Percentiles rank a stretch among this genome's conserved stretches.
These are phyloP conservation scores for Torymus tubicola DNA, from an alignment of 2,888 invertebrate genomes.

Conservation along the genomic window DNA sequence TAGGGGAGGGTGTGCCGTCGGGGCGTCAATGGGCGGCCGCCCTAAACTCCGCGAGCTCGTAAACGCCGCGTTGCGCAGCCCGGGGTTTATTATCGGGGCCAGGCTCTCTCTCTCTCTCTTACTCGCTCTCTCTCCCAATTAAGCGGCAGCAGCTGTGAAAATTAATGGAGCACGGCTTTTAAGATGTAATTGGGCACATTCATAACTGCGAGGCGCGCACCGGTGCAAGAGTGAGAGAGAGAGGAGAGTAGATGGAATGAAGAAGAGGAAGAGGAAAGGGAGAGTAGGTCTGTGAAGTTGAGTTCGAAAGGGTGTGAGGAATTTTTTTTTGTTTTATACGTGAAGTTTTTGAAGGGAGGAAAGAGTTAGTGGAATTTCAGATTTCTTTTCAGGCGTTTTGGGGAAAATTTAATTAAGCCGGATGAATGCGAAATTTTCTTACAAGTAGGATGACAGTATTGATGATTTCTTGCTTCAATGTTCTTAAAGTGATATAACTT, in stretches of 20 bases:
- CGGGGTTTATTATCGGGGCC: constrained; percentile 79
- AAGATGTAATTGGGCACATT: constrained; percentile 82
- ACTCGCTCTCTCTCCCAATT: constrained; percentile 76
- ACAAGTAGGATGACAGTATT: no score
- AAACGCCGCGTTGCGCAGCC: constrained; percentile 66
- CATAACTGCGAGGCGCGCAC: constrained; percentile 74
- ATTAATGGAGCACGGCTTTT: constrained; percentile 82
- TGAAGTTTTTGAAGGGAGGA: constrained; percentile 20
- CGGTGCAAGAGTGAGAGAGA: constrained; percentile 15
- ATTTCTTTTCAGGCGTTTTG: background rate
- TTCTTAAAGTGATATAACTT: no score
- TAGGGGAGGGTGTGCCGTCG: constrained; percentile 26
- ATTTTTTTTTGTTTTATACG: constrained; percentile 22
- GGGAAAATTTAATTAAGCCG: constrained; percentile 42
- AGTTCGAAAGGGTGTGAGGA: background rate
- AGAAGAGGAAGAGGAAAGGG: background rate
- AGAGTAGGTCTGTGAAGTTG: background rate
- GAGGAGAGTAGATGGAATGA: background rate
- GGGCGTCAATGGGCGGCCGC: constrained; percentile 56
- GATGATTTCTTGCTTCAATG: no score
- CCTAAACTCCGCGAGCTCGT: constrained; percentile 66
- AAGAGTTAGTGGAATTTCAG: no score
- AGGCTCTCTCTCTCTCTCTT: constrained; percentile 67
- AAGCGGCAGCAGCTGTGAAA: constrained; percentile 82
- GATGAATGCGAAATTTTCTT: background rate